phyloP scores from a whole-genome alignment of 2,797 vertebrate species.

The Silurus lanzhouensis region DNA sequence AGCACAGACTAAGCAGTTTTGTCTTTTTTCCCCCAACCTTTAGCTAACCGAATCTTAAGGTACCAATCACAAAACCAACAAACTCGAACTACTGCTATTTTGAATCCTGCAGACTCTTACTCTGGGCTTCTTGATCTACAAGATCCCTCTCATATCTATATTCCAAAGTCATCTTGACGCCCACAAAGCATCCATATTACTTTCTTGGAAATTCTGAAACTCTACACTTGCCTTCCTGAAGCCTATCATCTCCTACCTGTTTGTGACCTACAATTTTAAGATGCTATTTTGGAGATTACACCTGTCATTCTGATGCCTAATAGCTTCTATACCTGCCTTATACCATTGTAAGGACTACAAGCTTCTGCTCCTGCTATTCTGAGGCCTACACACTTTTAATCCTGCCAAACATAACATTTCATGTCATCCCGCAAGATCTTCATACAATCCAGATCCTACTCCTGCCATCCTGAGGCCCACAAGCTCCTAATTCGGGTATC shows the following conservation, averaged over 20 bases:
- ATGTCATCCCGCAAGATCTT: background rate
- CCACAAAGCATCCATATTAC: too few relatives aligned
- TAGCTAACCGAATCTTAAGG: background rate
- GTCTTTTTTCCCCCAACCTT: background rate
- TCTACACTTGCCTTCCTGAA: background rate
- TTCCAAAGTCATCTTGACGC: background rate
- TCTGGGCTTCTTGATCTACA: background rate
- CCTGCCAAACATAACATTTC: background rate
- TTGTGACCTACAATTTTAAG: background rate
- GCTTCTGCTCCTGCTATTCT: background rate
- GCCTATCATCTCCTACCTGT: background rate
- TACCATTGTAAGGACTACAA: background rate
- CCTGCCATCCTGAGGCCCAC: background rate
- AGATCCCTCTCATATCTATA: background rate
- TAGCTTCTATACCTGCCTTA: too few relatives aligned
- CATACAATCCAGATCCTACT: background rate
- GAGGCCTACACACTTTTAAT: background rate
- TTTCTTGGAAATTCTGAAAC: too few relatives aligned
- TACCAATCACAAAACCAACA: background rate
- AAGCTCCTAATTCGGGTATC: background rate
- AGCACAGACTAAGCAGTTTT: background rate
- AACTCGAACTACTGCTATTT: background rate
- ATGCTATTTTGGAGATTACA: background rate
- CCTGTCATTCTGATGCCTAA: background rate
- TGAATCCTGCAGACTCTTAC: background rate